phyloP scores from a whole-genome alignment of 2,797 vertebrate genomes.

The Dendrocincla fuliginosa region DNA sequence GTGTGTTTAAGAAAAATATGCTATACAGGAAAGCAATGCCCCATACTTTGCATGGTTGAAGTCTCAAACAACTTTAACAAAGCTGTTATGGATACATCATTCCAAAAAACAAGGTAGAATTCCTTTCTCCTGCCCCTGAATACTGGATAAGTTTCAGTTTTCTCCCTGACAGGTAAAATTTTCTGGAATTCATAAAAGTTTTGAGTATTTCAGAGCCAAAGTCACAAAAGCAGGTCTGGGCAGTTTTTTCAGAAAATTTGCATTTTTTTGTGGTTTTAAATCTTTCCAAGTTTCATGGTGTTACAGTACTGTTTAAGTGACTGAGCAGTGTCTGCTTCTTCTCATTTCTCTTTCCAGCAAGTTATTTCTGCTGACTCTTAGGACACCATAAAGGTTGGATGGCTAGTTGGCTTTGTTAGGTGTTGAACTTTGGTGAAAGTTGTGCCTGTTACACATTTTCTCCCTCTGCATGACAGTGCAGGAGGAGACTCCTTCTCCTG shows the following conservation, averaged over 20 bases:
- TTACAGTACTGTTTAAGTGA: background rate
- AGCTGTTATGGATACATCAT: background rate
- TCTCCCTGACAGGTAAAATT: background rate
- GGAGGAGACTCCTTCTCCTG: background rate
- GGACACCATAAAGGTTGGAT: background rate
- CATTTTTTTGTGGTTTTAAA: background rate
- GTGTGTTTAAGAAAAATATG: background rate
- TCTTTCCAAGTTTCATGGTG: background rate
- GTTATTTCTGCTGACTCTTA: background rate
- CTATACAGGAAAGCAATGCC: background rate
- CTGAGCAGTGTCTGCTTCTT: background rate
- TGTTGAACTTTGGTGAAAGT: background rate
- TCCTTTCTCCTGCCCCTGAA: background rate
- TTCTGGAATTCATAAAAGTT: background rate
- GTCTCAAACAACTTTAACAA: background rate
- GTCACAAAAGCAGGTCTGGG: accelerated
- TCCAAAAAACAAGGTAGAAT: background rate
- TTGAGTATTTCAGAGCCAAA: background rate
- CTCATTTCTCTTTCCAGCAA: background rate
- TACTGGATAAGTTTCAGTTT: background rate
- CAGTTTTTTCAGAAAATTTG: background rate
- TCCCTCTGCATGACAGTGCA: background rate
- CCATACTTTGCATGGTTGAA: background rate
- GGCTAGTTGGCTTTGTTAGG: background rate
- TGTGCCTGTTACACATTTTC: background rate